These are phyloP conservation scores for Cebidichthys violaceus DNA, from an alignment of 2,113 vertebrate genomes.

Conservation along the genomic window DNA sequence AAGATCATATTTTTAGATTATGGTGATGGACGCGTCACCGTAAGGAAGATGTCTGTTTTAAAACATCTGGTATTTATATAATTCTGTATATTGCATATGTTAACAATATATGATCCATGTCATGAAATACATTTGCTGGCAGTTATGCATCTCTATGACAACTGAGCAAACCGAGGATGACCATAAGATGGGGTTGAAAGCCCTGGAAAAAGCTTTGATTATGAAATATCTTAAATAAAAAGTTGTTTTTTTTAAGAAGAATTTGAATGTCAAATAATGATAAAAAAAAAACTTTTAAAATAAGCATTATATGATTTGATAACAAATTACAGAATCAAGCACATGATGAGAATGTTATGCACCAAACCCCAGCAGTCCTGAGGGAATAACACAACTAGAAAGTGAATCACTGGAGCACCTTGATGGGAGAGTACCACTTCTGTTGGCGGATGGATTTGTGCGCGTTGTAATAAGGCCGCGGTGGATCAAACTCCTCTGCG, in stretches of 20 bases:
- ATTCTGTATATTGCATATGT: constrained; percentile 11
- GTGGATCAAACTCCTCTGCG: constrained; percentile 88
- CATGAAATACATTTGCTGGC: constrained; percentile 1
- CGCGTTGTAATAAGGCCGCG: constrained; percentile 83
- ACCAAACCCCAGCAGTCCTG: not conserved
- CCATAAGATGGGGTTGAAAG: not conserved
- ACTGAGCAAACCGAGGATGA: not conserved
- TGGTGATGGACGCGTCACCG: not conserved
- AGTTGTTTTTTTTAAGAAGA: not conserved
- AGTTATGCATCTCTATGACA: constrained; percentile 5
- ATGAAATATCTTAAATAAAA: too few relatives aligned
- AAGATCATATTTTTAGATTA: constrained; percentile 3
- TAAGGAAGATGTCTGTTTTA: constrained; percentile 5
- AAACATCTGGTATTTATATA: constrained; percentile 22
- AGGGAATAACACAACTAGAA: not conserved
- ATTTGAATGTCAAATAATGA: not conserved
- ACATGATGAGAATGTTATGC: not conserved
- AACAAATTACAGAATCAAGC: not conserved
- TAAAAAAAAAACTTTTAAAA: not conserved
- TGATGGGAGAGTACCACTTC: constrained; percentile 98
- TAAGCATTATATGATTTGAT: not conserved
- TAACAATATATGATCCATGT: not conserved
- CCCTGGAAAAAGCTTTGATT: not conserved
- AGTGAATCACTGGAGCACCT: constrained; percentile 80
- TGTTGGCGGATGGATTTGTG: constrained; percentile 81